Evolutionary conservation across 1,140 invertebrate genomes (phyloP).

Genomic region (Cardiocondyla obscurior): DNA sequence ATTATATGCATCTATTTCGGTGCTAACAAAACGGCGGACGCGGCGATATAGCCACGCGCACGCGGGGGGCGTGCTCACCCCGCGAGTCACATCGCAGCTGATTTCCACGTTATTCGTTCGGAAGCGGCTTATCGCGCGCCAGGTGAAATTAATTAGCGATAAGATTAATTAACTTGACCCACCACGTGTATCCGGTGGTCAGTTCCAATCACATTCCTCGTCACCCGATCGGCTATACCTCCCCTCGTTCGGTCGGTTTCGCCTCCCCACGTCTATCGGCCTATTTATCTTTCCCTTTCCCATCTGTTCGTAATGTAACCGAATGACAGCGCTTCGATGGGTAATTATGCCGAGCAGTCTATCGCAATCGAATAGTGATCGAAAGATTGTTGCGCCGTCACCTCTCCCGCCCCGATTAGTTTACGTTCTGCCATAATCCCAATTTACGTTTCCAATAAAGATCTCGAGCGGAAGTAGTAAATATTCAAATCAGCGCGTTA

Average conservation of each 20-base stretch:
- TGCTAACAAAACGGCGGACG: constrained; percentile 9
- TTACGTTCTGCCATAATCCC: background rate
- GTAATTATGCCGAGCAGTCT: constrained; percentile 37
- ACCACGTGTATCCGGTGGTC: constrained; percentile 45
- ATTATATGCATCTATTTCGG: constrained; percentile 31
- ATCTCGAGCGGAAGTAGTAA: background rate
- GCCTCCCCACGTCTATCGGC: constrained; percentile 17
- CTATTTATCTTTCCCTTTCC: constrained; percentile 57
- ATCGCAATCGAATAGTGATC: background rate
- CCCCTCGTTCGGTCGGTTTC: background rate
- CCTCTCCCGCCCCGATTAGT: background rate
- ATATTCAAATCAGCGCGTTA: background rate
- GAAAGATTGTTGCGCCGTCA: background rate
- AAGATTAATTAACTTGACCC: constrained; percentile 78
- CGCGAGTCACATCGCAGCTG: constrained; percentile 14
- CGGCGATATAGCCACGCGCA: background rate
- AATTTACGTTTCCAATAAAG: background rate
- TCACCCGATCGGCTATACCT: constrained; percentile 8
- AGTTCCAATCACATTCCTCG: constrained; percentile 59
- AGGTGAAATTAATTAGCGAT: constrained; percentile 80
- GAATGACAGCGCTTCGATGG: constrained; percentile 51
- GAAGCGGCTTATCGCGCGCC: constrained; percentile 53
- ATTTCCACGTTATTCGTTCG: constrained; percentile 58
- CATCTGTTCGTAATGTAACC: constrained; percentile 54
- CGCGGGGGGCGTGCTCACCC: background rate